Base-by-base conservation (phyloP, 2,888 invertebrate species). In the Marronus borbonicus region DNA sequence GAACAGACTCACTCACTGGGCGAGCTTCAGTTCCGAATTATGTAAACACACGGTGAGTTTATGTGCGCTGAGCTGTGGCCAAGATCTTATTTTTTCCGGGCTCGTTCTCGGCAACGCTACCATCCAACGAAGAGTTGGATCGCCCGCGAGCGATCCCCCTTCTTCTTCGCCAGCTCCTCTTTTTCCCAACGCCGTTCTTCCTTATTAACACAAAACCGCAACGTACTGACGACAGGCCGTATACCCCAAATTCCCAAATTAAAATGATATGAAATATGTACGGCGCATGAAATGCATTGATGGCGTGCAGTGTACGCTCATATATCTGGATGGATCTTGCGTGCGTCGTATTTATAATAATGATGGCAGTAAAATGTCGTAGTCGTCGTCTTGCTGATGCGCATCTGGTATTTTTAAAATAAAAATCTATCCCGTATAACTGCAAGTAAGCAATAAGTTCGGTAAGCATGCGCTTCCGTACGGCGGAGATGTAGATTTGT, bases 1-100 rank as follows among this genome's bases (percentile, higher is more conserved):
- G 85, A 86, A 85, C 85, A 85, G 84, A 85, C 84, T 82, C 84
- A 80, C 78, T 81, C 77, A 69, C 69, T 69, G 76, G 75, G 78
- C 76, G 76, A 78, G 72, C 79, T 70, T 76, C 78, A 80, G 80
- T 78, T 79, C 79, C 60, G 74, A 78, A 79, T 80, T 75, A 76
- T 78, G 78, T 82, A 82, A 81, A 82, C 82, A 82, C 82, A 82
- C 62, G 75, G 64, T 60, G 74, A 79, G 58, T 80, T 82, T 80
- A 82, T 80, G 78, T 65, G 65, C 79, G 64, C 68, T 79, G 79
- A 69, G 80, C 79, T 82, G 82, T 81, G 82, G 82, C 82, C 80
- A 82, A 80, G 77, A 77, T 76, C 80, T 62, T 77, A 69, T 69
- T 77, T 69, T 68, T 77, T 77, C 77, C 77, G 58, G 52, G 58